phyloP scores from a whole-genome alignment of 2,113 vertebrate species.

The Aix galericulata region DNA sequence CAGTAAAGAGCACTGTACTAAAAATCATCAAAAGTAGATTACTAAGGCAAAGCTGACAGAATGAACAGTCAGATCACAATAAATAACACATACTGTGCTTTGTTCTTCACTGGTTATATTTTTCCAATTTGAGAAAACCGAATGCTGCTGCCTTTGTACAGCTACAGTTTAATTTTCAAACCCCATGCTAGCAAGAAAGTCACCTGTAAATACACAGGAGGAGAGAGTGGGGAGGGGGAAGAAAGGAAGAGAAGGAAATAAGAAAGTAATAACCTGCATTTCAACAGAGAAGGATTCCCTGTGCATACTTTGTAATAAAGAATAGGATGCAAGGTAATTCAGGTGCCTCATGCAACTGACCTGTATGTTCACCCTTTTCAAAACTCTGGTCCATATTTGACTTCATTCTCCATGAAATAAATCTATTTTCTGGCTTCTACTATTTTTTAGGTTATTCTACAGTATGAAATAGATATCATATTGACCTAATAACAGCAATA shows the following conservation, averaged over 20 bases:
- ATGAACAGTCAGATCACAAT: not conserved
- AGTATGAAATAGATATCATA: not conserved
- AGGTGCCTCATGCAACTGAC: not conserved
- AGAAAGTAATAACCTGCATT: not conserved
- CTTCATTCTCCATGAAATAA: not conserved
- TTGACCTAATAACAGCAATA: not conserved
- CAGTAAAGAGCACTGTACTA: not conserved
- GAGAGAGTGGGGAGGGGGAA: not conserved
- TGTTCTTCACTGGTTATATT: not conserved
- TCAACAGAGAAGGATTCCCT: not conserved
- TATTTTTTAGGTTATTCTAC: not conserved
- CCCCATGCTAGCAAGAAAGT: not conserved
- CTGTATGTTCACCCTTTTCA: not conserved
- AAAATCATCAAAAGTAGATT: not conserved
- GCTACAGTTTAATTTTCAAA: not conserved
- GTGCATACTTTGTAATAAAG: fast-evolving
- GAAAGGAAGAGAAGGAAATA: not conserved
- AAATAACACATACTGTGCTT: not conserved
- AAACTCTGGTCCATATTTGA: not conserved
- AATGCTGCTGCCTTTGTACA: not conserved
- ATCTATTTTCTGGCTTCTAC: not conserved
- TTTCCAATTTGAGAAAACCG: not conserved
- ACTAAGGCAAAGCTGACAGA: not conserved
- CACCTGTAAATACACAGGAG: not conserved
- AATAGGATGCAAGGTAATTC: not conserved